A percentile compares a stretch with the other conserved stretches of the same genome.
phyloP scores from a whole-genome alignment of 2,888 invertebrate species.

The Eupithecia insigniata region DNA sequence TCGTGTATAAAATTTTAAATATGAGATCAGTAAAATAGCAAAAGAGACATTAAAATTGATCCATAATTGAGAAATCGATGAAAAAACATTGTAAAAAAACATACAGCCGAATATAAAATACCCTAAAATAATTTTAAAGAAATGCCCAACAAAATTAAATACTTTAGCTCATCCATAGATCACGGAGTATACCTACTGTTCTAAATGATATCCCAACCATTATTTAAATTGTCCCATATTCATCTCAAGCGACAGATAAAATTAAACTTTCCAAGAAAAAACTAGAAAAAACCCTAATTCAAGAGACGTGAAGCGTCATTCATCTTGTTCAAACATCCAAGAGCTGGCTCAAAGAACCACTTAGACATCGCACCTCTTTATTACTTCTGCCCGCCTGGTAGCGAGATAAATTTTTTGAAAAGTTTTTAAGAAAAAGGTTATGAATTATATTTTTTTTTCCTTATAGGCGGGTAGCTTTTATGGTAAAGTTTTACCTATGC shows the following conservation, averaged over 20 bases:
- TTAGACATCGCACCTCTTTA: slow-evolving; percentile 23
- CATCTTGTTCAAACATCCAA: slow-evolving; percentile 8
- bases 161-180: not conserved
- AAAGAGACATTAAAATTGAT: too few species aligned
- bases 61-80: too few species aligned
- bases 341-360: slow-evolving; percentile 25
- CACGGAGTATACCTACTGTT: not conserved
- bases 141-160: not conserved
- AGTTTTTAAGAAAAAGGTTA: not conserved
- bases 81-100: too few species aligned
- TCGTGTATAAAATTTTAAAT: too few species aligned
- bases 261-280: slow-evolving; percentile 2
- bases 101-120: too few species aligned
- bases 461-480: too few species aligned
- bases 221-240: slow-evolving; percentile 3
- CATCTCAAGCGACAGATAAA: slow-evolving; percentile 1
- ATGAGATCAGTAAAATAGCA: too few species aligned
- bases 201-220: not conserved
- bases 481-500: too few species aligned
- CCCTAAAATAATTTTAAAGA: not conserved
- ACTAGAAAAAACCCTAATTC: slow-evolving; percentile 10
- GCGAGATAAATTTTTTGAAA: not conserved
- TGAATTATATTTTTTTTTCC: too few species aligned
- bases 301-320: slow-evolving; percentile 1
- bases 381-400: slow-evolving; percentile 29